Evolutionary conservation across 2,113 vertebrate species (phyloP).

Genomic region (Coreoperca whiteheadi): DNA sequence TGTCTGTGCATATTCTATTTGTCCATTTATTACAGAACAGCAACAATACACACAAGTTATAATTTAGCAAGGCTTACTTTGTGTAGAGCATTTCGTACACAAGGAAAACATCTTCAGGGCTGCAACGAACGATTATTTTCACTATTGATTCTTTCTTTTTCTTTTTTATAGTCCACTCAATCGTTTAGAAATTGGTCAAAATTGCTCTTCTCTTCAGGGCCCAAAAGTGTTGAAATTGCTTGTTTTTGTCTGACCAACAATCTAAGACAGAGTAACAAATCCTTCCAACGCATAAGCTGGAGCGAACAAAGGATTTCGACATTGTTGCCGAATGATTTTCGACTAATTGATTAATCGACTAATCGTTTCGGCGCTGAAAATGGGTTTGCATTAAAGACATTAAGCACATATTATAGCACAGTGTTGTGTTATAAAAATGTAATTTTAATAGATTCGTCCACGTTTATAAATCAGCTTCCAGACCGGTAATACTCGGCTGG

Average conservation of each 20-base stretch:
- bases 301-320: background rate
- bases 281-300: too few species aligned
- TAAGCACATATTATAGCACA: background rate
- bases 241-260: too few species aligned
- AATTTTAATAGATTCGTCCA: too few species aligned
- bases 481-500: background rate
- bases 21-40: background rate
- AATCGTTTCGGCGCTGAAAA: too few species aligned
- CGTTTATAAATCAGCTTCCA: background rate
- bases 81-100: too few species aligned
- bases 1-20: conserved; percentile 2
- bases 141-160: background rate
- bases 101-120: background rate
- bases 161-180: too few species aligned
- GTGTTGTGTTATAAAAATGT: background rate
- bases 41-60: background rate
- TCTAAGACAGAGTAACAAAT: background rate
- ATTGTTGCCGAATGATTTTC: too few species aligned
- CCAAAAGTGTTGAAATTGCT: too few species aligned
- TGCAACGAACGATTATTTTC: background rate
- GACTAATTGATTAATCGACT: too few species aligned
- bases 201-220: too few species aligned
- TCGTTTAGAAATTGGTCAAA: background rate
- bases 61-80: too few species aligned
- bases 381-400: background rate